Percentiles rank a stretch among this genome's conserved stretches.
These are phyloP conservation scores for Hydropsyche tenuis DNA, from an alignment of 1,140 invertebrate species.

Conservation along the genomic window DNA sequence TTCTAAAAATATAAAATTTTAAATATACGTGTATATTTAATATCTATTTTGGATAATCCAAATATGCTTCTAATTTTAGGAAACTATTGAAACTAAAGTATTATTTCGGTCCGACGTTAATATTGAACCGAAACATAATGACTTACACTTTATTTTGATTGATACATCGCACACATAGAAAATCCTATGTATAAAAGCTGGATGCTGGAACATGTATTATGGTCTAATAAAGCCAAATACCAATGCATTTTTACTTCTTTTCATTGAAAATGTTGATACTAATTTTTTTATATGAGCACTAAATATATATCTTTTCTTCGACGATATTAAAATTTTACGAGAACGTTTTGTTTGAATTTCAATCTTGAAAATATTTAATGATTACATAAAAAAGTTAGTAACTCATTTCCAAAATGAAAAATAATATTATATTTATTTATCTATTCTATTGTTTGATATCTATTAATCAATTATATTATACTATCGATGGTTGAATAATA, in stretches of 20 bases:
- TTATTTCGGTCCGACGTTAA: too few relatives aligned
- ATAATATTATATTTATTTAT: slow-evolving; percentile 45
- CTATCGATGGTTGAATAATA: slow-evolving; percentile 37
- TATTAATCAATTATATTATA: slow-evolving; percentile 42
- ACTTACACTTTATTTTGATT: slow-evolving; percentile 49
- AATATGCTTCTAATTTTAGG: background rate
- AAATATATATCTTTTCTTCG: slow-evolving; percentile 23
- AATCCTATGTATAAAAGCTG: slow-evolving; percentile 49
- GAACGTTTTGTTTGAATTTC: background rate
- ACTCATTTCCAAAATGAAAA: slow-evolving; percentile 45
- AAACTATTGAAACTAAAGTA: background rate
- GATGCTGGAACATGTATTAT: slow-evolving; percentile 51
- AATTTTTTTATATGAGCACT: slow-evolving; percentile 7
- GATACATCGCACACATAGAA: slow-evolving; percentile 51
- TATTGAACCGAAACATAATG: background rate
- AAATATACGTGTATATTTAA: slow-evolving; percentile 4
- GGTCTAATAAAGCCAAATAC: slow-evolving; percentile 52
- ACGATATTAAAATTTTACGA: background rate
- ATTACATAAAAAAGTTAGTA: slow-evolving; percentile 11
- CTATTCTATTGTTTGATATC: slow-evolving; percentile 49
- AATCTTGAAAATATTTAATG: background rate
- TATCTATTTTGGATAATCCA: slow-evolving; percentile 5
- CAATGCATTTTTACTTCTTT: slow-evolving; percentile 50
- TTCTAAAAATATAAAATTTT: slow-evolving; percentile 8
- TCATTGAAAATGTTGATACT: slow-evolving; percentile 41